These are phyloP conservation scores for Nemotelus pantherinus DNA, from an alignment of 2,888 invertebrate genomes.

Conservation along the genomic window DNA sequence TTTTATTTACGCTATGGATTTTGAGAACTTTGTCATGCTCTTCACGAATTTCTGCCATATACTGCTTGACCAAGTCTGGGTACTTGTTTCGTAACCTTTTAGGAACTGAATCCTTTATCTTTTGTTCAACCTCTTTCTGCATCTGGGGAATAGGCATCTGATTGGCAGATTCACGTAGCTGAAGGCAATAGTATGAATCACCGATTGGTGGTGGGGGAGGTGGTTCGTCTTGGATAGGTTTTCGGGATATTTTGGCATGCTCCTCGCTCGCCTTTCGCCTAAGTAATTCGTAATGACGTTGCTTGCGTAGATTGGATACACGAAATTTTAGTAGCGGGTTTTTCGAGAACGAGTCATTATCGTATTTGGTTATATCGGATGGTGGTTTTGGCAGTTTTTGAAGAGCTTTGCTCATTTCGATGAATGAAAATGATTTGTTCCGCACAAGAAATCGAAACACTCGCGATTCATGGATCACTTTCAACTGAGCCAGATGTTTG, in stretches of 20 bases:
- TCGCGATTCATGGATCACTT: no score
- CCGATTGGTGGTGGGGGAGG: slow-evolving; percentile 67
- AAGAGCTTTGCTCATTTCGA: slow-evolving; percentile 56
- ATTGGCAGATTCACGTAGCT: slow-evolving; percentile 69
- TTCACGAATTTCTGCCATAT: slow-evolving; percentile 67
- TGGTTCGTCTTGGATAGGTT: slow-evolving; percentile 55
- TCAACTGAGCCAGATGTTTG: no score
- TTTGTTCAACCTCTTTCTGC: slow-evolving; percentile 70
- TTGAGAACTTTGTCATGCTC: slow-evolving; percentile 73
- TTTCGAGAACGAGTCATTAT: slow-evolving; percentile 62
- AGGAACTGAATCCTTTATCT: slow-evolving; percentile 70
- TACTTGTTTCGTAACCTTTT: slow-evolving; percentile 68
- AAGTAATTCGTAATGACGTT: slow-evolving; percentile 57
- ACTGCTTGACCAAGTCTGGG: slow-evolving; percentile 66
- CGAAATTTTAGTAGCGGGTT: slow-evolving; percentile 63
- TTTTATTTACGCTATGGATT: slow-evolving; percentile 71
- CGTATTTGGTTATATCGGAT: slow-evolving; percentile 61
- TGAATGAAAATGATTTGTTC: no score
- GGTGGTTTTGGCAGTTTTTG: slow-evolving; percentile 61
- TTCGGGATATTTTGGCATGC: slow-evolving; percentile 57
- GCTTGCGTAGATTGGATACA: slow-evolving; percentile 60
- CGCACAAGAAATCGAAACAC: no score
- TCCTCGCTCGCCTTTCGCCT: slow-evolving; percentile 58
- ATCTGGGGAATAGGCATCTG: slow-evolving; percentile 71
- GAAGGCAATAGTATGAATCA: slow-evolving; percentile 66